phyloP scores from a whole-genome alignment of 2,113 vertebrate species.

The Pyxicephalus adspersus region DNA sequence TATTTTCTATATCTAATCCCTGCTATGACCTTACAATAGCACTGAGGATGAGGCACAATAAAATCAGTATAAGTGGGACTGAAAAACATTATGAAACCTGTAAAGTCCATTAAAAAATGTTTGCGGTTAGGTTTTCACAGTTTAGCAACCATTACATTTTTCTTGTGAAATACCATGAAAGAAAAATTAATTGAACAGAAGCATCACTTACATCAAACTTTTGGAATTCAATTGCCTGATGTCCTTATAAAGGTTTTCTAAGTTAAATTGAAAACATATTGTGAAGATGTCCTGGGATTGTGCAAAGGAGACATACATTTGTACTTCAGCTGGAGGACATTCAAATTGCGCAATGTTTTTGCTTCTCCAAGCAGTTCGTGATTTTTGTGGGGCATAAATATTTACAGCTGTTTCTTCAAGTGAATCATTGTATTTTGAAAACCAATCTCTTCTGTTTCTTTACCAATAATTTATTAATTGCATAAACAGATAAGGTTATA shows the following conservation, averaged over 20 bases:
- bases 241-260: constrained; percentile 21
- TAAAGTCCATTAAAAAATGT: too few species aligned
- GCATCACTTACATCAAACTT: constrained; percentile 1
- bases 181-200: constrained; percentile 8
- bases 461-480: neutral
- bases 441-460: neutral
- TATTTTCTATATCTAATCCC: too few species aligned
- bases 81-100: too few species aligned
- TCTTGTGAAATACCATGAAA: neutral
- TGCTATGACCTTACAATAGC: too few species aligned
- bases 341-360: constrained; percentile 27
- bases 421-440: constrained; percentile 23
- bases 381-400: constrained; percentile 32
- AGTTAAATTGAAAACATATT: constrained; percentile 39
- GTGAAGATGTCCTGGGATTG: constrained; percentile 1
- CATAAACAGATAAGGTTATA: too few species aligned
- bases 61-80: too few species aligned
- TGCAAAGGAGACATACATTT: constrained; percentile 4
- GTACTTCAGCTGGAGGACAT: constrained; percentile 21
- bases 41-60: too few species aligned
- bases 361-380: neutral
- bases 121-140: neutral
- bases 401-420: constrained; percentile 17
- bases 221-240: neutral
- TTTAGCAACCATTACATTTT: neutral